Evolutionary conservation across 35 echinoderm and acorn worm species (phyloP), one percentile per base, ranked within the genome.

Genomic region (Heliocidaris tuberculata): DNA sequence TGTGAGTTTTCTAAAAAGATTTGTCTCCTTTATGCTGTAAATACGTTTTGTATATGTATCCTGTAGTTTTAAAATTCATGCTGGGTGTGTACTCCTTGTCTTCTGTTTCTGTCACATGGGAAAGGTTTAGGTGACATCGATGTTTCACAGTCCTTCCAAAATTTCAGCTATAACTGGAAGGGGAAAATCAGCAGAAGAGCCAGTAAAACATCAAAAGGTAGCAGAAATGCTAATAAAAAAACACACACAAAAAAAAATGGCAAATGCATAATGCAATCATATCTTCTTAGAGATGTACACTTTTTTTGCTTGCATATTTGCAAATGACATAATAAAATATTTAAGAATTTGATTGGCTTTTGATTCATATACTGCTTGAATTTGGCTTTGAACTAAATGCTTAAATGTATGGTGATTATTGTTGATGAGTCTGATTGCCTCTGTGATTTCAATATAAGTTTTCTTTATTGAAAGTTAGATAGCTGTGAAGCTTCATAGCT

Each of bases 141-240:
- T 50, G 85, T 86, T 35, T 56, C 47, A n/a, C 56, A 85, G 86
- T 96, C 95, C 21, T 96, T 96, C 95, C 60, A 93, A 48, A 96
- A 89, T 94, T 96, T 96, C 95, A 96, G 91, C 91, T 93, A 93
- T 59, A 49, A 52, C 9, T 17, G 47, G 50, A 49, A 48, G 91
- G 91, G 29, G 12, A 49, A 93, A 24, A 6, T 12, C 30, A 94
- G 78, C 85, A 71, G 93, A 50, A 86, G 93, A 49, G 50, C 95
- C 8, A 94, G 61, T 31, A 70, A 85, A 50, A 32, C 93, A 9
- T 96, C 95, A 54, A 52, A 48, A 93, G 91, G 91, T 93, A 93
- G 91, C 50, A 89, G 47, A 89, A 42, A 47, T 42, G 12, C 31
- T 42, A 32, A 6, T 89, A 9, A 31, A 48, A 32, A n/a, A n/a